phyloP scores from a whole-genome alignment of 2,113 vertebrate genomes.

The Galeopterus variegatus region DNA sequence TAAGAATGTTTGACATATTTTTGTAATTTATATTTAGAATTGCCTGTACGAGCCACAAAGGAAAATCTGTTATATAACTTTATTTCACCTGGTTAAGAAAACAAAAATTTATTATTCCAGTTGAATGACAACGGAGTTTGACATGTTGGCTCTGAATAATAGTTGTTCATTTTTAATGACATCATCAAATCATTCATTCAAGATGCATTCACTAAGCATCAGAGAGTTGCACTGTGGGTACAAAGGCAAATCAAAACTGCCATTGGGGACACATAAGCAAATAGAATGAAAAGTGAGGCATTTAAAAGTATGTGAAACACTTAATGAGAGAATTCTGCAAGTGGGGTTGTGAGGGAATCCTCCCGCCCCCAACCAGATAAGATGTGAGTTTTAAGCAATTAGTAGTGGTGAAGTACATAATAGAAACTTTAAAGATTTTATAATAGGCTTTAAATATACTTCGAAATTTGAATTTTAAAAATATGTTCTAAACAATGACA shows the following conservation, averaged over 20 bases:
- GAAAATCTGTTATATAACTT: not conserved
- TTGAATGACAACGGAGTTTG: not conserved
- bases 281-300: not conserved
- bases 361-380: not conserved
- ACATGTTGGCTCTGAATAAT: not conserved
- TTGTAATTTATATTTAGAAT: not conserved
- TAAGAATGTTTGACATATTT: not conserved
- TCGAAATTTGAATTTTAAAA: slow-evolving; percentile 18
- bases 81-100: not conserved
- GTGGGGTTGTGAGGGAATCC: not conserved
- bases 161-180: not conserved
- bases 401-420: not conserved
- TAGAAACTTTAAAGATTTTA: not conserved
- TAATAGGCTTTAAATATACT: not conserved
- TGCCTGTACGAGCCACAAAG: not conserved
- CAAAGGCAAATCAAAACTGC: not conserved
- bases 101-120: not conserved
- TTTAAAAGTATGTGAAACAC: not conserved
- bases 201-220: not conserved
- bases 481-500: not conserved
- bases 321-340: not conserved
- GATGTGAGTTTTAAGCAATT: not conserved
- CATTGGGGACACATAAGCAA: not conserved
- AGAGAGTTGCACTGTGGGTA: not conserved
- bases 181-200: not conserved